Conservation (phyloP, 2,797 vertebrate species). For the Florisuga fusca region DNA sequence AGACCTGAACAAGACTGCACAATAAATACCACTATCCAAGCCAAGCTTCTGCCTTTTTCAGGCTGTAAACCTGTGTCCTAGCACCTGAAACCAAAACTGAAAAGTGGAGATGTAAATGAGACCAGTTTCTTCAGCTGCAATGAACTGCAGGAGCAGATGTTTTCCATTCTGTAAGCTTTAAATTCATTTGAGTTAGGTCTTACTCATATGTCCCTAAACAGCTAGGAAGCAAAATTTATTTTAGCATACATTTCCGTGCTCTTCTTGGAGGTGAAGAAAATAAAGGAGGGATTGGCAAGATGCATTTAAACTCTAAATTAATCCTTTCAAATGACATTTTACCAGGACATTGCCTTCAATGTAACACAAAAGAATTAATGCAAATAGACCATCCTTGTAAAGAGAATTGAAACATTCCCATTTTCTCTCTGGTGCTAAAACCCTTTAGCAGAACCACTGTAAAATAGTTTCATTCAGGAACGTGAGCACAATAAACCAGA, state of each 20-base stretch:
- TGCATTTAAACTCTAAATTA: constrained; percentile 32
- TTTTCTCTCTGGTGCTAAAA: constrained; percentile 47
- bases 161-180: neutral
- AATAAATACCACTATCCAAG: neutral
- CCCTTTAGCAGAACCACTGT: constrained; percentile 41
- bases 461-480: constrained; percentile 44
- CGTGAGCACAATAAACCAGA: neutral
- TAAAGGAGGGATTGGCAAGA: constrained; percentile 26
- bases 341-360: constrained; percentile 49
- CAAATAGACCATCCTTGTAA: constrained; percentile 37
- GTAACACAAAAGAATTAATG: constrained; percentile 49
- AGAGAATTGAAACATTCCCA: constrained; percentile 25
- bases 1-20: neutral
- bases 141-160: neutral
- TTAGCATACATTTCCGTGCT: neutral
- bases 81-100: neutral
- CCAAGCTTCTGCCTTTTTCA: neutral
- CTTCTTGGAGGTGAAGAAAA: constrained; percentile 9
- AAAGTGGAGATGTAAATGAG: neutral
- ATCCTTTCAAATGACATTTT: constrained; percentile 60
- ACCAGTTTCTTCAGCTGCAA: neutral
- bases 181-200: neutral
- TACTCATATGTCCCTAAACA: neutral
- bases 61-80: neutral
- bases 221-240: neutral